These are phyloP conservation scores for Paracyclopina nana DNA, from an alignment of 1,140 invertebrate species.

Conservation along the genomic window DNA sequence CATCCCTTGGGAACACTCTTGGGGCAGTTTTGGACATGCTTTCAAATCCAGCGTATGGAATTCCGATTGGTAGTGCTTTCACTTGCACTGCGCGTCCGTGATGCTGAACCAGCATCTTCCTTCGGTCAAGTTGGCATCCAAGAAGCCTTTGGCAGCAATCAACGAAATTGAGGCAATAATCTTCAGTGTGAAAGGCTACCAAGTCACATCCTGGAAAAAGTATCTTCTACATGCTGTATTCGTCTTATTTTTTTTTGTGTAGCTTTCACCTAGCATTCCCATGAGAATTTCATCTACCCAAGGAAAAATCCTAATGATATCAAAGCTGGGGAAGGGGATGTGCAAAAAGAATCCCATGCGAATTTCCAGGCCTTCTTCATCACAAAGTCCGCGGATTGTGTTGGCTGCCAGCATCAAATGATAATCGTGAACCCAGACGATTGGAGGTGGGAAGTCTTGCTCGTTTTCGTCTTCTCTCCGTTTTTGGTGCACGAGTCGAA, in stretches of 20 bases:
- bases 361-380: constrained; percentile 50
- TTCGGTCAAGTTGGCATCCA: constrained; percentile 65
- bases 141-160: constrained; percentile 65
- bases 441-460: constrained; percentile 38
- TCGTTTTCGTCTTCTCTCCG: constrained; percentile 25
- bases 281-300: constrained; percentile 71
- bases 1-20: constrained; percentile 22
- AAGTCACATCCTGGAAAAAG: constrained; percentile 49
- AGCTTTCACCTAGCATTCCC: constrained; percentile 11
- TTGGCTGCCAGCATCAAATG: constrained; percentile 71
- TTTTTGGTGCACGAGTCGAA: constrained; percentile 24
- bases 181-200: constrained; percentile 75
- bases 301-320: constrained; percentile 67
- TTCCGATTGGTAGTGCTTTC: constrained; percentile 34
- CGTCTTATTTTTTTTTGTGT: too few relatives aligned
- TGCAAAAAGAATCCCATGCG: constrained; percentile 76
- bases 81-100: constrained; percentile 60
- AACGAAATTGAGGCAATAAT: constrained; percentile 76
- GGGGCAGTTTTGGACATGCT: constrained; percentile 54
- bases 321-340: constrained; percentile 79
- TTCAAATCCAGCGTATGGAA: constrained; percentile 67
- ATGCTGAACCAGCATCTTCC: constrained; percentile 64
- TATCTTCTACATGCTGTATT: background rate
- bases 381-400: constrained; percentile 41
- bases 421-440: constrained; percentile 85